These are phyloP conservation scores for Drosophila oshimai DNA, from an alignment of 1,140 invertebrate species.

Conservation along the genomic window DNA sequence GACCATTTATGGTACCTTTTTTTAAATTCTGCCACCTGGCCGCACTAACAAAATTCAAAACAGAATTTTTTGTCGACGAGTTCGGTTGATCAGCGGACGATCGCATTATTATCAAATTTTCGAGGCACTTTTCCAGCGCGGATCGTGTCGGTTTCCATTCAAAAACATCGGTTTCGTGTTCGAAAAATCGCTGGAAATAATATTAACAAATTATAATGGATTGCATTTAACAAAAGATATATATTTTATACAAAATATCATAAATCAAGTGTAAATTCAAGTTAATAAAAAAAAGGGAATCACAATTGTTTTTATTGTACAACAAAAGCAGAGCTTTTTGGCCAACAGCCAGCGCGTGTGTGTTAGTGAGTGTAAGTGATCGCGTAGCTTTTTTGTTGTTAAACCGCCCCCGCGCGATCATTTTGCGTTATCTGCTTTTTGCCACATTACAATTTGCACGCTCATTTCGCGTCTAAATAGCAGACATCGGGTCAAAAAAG, in stretches of 20 bases:
- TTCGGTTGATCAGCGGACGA: too few species aligned
- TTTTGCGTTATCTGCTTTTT: conserved; percentile 15
- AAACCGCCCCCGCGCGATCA: conserved; percentile 23
- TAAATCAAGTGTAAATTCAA: conserved; percentile 3
- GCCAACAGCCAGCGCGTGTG: background rate
- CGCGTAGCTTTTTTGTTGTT: conserved; percentile 12
- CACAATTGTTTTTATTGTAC: conserved; percentile 12
- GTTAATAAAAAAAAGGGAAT: too few species aligned
- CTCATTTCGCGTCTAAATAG: background rate
- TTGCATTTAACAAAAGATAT: background rate
- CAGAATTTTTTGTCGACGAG: too few species aligned
- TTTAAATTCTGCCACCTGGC: too few species aligned
- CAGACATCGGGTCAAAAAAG: conserved; percentile 1
- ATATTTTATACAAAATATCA: background rate
- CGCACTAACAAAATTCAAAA: too few species aligned
- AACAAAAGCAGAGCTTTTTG: conserved; percentile 23
- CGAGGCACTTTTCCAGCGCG: background rate
- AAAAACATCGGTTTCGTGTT: background rate
- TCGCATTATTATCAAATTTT: too few species aligned
- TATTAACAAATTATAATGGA: background rate
- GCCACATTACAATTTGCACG: conserved; percentile 11
- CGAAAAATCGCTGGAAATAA: background rate
- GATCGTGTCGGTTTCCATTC: background rate
- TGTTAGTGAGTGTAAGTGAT: conserved; percentile 24
- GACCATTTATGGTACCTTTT: too few species aligned